A percentile compares a stretch with the other conserved stretches of the same genome.
Conservation (phyloP, 2,113 vertebrate species). For the Machaerirhynchus nigripectus region DNA sequence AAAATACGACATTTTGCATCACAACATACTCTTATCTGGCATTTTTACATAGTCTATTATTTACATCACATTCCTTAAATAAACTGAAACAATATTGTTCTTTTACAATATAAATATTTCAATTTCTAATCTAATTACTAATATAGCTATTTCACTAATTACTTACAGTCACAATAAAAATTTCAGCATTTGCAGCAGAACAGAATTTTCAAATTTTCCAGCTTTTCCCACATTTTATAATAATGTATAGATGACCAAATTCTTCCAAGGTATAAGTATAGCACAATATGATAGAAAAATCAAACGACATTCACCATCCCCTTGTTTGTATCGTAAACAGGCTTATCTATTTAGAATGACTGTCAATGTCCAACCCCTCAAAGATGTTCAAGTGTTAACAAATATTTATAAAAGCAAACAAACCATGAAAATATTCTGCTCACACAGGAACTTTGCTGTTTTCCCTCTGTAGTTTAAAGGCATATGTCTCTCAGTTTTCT, state of each 20-base stretch:
- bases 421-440: background rate
- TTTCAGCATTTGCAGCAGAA: background rate
- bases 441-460: background rate
- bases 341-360: background rate
- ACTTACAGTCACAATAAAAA: background rate
- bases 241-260: background rate
- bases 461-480: background rate
- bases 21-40: background rate
- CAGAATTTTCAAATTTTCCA: background rate
- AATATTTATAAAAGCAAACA: background rate
- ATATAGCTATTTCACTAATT: background rate
- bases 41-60: background rate
- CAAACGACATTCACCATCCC: background rate
- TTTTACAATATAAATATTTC: background rate
- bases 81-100: background rate
- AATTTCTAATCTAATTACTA: background rate
- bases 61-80: background rate
- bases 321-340: background rate
- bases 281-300: background rate
- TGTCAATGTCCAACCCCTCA: background rate
- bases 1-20: background rate
- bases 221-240: background rate
- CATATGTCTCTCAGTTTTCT: background rate
- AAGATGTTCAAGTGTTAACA: background rate
- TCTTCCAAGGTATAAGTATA: background rate